Evolutionary conservation across 2,797 vertebrate genomes (phyloP).

Genomic region (Peromyscus aztecus): DNA sequence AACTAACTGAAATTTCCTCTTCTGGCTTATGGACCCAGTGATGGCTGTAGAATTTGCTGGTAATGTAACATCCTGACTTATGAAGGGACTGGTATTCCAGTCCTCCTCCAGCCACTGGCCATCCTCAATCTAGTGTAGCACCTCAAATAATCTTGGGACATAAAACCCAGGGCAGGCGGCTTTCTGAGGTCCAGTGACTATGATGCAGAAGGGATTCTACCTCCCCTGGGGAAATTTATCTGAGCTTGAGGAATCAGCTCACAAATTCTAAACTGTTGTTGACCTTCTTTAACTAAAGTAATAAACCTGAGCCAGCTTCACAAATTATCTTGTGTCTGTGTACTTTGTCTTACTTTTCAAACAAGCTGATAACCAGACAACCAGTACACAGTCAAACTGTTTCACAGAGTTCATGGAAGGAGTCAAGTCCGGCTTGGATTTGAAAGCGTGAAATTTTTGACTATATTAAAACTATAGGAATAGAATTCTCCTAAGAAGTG

Average conservation of each 20-base stretch:
- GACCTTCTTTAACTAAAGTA: not conserved
- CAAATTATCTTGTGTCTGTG: not conserved
- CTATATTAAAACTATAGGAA: not conserved
- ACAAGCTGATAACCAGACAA: not conserved
- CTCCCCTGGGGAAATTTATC: not conserved
- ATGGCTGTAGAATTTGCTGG: not conserved
- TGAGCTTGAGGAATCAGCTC: not conserved
- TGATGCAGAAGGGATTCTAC: not conserved
- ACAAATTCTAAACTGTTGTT: not conserved
- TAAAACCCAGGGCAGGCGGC: not conserved
- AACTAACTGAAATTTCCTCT: not conserved
- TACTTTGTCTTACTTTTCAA: not conserved
- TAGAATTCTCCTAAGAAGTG: not conserved
- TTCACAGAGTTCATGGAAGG: constrained; percentile 1
- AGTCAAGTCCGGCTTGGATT: not conserved
- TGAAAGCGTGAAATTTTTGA: not conserved
- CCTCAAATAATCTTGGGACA: not conserved
- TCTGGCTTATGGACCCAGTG: not conserved
- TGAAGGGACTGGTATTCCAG: not conserved
- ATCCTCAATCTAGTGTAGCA: not conserved
- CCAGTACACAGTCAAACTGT: not conserved
- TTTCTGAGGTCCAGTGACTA: not conserved
- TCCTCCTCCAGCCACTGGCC: not conserved
- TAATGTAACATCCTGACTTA: not conserved
- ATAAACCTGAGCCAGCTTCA: not conserved